Conservation (phyloP, 2,888 invertebrate species). For the Morinoia aosen region DNA sequence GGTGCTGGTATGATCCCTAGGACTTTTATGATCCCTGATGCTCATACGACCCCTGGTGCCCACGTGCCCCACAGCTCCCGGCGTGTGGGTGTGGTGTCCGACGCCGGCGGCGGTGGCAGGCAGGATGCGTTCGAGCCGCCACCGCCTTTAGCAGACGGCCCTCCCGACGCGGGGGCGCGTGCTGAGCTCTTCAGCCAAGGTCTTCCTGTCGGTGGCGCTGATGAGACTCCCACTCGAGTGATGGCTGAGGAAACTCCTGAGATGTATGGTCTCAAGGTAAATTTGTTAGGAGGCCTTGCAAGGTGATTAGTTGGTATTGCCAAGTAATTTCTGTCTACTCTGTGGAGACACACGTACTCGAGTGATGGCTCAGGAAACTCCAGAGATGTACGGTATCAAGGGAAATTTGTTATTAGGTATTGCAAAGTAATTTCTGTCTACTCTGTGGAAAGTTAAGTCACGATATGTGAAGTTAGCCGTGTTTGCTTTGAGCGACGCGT, state of each 20-base stretch:
- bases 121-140: not conserved
- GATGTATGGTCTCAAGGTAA: slow-evolving; percentile 42
- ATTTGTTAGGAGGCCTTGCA: not conserved
- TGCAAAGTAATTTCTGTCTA: not conserved
- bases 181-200: not conserved
- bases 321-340: not conserved
- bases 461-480: not conserved
- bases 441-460: too few relatives aligned
- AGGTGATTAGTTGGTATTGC: too few relatives aligned
- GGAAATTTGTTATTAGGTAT: not conserved
- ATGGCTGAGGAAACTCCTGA: not conserved
- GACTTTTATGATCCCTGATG: too few relatives aligned
- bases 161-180: not conserved
- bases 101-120: not conserved
- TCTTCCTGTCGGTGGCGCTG: not conserved
- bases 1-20: too few relatives aligned
- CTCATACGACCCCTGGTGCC: not conserved
- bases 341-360: not conserved
- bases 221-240: not conserved
- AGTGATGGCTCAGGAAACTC: not conserved
- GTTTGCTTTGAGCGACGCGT: too few relatives aligned
- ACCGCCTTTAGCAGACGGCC: not conserved
- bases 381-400: slow-evolving; percentile 26
- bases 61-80: not conserved
- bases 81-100: not conserved